phyloP scores from a whole-genome alignment of 2,113 vertebrate species.

The Chrysochloris asiatica region DNA sequence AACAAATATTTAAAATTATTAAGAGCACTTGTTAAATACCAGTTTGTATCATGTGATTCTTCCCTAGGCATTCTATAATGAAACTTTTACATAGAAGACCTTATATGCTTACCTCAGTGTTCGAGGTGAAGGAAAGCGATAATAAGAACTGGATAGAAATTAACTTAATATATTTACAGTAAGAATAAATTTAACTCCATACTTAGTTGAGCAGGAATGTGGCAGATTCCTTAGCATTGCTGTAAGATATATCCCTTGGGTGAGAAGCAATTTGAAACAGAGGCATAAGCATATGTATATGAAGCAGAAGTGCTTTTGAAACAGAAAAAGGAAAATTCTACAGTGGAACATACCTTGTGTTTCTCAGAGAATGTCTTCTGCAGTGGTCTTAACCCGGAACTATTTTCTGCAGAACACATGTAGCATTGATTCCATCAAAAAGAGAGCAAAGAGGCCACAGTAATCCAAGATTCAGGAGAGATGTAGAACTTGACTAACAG shows the following conservation, averaged over 20 bases:
- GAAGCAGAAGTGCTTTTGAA: background rate
- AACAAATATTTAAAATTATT: background rate
- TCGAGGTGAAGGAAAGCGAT: background rate
- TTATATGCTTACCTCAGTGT: background rate
- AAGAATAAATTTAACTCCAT: background rate
- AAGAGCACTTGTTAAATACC: background rate
- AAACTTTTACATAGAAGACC: background rate
- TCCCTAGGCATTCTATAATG: background rate
- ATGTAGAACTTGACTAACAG: background rate
- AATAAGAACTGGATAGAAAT: background rate
- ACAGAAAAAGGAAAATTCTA: background rate
- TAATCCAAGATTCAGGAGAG: background rate
- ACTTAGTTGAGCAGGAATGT: background rate
- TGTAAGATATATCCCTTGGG: background rate
- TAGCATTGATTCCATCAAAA: background rate
- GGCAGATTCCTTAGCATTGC: background rate
- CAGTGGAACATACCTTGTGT: background rate
- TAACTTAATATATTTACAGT: background rate
- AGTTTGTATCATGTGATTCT: background rate
- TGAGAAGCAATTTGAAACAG: background rate
- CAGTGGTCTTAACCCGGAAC: background rate
- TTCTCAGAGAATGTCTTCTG: background rate
- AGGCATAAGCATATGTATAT: background rate
- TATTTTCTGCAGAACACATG: background rate
- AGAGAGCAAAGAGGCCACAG: background rate